Conservation (phyloP, 2,797 vertebrate species). For the Sorex maritimensis region DNA sequence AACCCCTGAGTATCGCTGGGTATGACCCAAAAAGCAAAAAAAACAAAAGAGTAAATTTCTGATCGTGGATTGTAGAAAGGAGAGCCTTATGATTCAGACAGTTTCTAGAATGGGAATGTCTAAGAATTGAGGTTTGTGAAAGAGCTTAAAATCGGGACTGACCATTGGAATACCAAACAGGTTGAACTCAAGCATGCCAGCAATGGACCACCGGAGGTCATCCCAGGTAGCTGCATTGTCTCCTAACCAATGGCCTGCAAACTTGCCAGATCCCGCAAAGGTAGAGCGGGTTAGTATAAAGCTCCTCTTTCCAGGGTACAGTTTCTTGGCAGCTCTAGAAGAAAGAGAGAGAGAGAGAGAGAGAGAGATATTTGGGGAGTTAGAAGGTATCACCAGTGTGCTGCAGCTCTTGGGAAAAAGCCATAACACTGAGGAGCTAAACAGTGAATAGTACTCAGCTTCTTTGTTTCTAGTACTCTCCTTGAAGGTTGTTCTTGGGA, state of each 20-base stretch:
- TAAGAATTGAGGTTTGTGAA: not conserved
- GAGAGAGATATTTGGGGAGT: no score
- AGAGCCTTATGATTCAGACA: not conserved
- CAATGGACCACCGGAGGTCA: conserved; percentile 96
- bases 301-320: conserved; percentile 94
- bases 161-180: conserved; percentile 97
- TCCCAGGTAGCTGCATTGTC: conserved; percentile 97
- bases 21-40: no score
- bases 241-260: conserved; percentile 97
- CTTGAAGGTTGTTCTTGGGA: not conserved
- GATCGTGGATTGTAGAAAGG: not conserved
- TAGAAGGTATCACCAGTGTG: no score
- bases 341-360: conserved; percentile 11
- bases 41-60: not conserved
- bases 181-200: conserved; percentile 96
- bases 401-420: not conserved
- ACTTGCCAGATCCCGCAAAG: conserved; percentile 96
- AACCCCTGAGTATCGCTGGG: no score
- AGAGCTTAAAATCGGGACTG: conserved; percentile 33
- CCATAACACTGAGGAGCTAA: not conserved
- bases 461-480: not conserved
- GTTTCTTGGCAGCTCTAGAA: conserved; percentile 93
- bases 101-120: not conserved
- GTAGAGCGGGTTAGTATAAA: conserved; percentile 96
- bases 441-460: not conserved